phyloP scores from a whole-genome alignment of 53 echinoderm and acorn worm genomes.

The Hippasteria phrygiana region DNA sequence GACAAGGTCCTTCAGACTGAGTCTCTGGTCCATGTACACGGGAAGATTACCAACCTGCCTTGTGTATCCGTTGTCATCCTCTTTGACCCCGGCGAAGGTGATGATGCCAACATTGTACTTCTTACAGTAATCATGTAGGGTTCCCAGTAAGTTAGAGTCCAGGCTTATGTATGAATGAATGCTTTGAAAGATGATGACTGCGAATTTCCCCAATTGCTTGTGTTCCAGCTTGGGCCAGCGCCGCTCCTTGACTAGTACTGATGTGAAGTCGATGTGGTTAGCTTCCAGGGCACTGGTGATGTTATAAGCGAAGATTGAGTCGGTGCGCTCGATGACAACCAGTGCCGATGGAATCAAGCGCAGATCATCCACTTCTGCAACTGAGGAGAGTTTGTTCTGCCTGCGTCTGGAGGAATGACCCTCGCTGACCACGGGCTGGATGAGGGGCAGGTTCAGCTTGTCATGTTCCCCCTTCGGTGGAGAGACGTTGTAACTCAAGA shows the following conservation, averaged over 20 bases:
- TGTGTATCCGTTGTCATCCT: conserved; percentile 66
- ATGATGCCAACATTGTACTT: conserved; percentile 82
- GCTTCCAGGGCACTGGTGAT: conserved; percentile 60
- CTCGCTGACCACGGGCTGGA: neutral
- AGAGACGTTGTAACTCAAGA: conserved; percentile 47
- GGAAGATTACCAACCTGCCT: conserved; percentile 84
- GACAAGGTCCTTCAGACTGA: conserved; percentile 79
- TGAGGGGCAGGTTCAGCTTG: conserved; percentile 31
- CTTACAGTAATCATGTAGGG: conserved; percentile 82
- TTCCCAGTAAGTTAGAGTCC: conserved; percentile 41
- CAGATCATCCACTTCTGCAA: neutral
- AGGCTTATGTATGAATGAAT: conserved; percentile 81
- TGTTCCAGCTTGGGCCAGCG: conserved; percentile 74
- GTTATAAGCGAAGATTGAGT: conserved; percentile 39
- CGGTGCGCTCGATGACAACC: conserved; percentile 25
- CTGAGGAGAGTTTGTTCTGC: conserved; percentile 17
- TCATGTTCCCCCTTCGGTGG: conserved; percentile 46
- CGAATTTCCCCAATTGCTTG: conserved; percentile 75
- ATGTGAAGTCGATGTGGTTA: conserved; percentile 61
- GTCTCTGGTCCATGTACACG: conserved; percentile 81
- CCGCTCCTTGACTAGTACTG: conserved; percentile 5
- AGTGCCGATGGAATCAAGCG: conserved; percentile 25
- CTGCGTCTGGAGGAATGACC: neutral
- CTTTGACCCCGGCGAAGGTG: conserved; percentile 67
- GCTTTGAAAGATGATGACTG: conserved; percentile 91